Conservation (phyloP, 2,888 invertebrate species). For the Netelia inedita region DNA sequence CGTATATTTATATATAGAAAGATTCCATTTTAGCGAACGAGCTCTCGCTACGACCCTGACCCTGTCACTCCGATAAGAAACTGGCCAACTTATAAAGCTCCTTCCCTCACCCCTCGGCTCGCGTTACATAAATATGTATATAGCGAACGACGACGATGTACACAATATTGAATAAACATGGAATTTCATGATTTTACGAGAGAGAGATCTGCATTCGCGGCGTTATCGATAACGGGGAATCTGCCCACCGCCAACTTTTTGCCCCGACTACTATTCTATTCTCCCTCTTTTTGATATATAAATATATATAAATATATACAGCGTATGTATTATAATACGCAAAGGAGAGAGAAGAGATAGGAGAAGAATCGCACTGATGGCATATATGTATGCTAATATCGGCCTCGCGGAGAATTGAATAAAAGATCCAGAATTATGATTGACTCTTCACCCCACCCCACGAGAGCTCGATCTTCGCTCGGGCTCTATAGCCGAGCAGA, state of each 20-base stretch:
- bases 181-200: conserved; percentile 84
- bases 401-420: conserved; percentile 81
- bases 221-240: conserved; percentile 77
- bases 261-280: conserved; percentile 37
- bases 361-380: conserved; percentile 56
- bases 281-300: not conserved
- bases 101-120: conserved; percentile 32
- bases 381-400: conserved; percentile 84
- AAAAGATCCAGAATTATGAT: conserved; percentile 84
- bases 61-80: conserved; percentile 65
- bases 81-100: conserved; percentile 41
- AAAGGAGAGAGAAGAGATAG: conserved; percentile 48
- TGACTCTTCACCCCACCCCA: conserved; percentile 71
- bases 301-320: conserved; percentile 8
- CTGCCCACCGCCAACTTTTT: conserved; percentile 71
- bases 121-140: conserved; percentile 1
- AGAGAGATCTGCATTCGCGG: conserved; percentile 74
- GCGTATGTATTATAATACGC: conserved; percentile 53
- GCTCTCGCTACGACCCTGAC: conserved; percentile 62
- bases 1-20: conserved; percentile 4
- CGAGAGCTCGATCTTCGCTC: conserved; percentile 46
- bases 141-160: conserved; percentile 37
- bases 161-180: conserved; percentile 84
- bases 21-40: not conserved
- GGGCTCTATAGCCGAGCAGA: conserved; percentile 23